phyloP scores from a whole-genome alignment of 2,888 invertebrate genomes.

The Alentia gelatinosa region DNA sequence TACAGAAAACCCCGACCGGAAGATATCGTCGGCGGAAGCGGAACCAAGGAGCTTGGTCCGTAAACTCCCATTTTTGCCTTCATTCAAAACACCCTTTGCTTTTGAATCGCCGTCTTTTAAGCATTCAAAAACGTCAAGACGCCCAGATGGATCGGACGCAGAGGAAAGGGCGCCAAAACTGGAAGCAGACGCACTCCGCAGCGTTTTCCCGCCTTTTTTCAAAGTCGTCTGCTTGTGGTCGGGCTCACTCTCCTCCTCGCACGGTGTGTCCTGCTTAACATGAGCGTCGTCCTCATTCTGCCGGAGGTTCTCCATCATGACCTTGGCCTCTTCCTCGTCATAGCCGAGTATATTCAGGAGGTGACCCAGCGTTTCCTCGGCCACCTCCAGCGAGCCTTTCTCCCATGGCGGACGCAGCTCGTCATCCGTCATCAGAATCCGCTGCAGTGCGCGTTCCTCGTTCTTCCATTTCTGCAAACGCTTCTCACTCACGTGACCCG shows the following conservation, averaged over 20 bases:
- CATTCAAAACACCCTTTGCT: too few relatives aligned
- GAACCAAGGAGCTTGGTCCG: background rate
- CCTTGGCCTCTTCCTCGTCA: conserved; percentile 13
- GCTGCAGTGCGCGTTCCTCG: background rate
- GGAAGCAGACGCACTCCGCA: background rate
- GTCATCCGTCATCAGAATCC: background rate
- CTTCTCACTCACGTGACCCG: conserved; percentile 9
- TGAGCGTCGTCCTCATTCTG: background rate
- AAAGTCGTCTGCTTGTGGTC: background rate
- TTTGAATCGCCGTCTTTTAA: background rate
- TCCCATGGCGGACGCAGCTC: conserved; percentile 48
- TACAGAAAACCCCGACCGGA: background rate
- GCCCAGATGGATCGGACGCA: background rate
- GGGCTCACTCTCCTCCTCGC: background rate
- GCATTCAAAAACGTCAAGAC: conserved; percentile 48
- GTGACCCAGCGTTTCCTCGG: background rate
- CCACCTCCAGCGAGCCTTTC: background rate
- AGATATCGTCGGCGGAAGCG: background rate
- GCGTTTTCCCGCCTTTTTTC: background rate
- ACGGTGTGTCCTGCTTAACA: background rate
- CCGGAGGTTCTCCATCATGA: background rate
- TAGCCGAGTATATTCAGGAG: conserved; percentile 18
- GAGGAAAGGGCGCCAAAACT: background rate
- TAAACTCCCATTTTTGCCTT: too few relatives aligned
- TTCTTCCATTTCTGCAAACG: conserved; percentile 9